A percentile compares a stretch with the other conserved stretches of the same genome.
phyloP scores from a whole-genome alignment of 2,113 vertebrate species.

The Zosterops japonicus region DNA sequence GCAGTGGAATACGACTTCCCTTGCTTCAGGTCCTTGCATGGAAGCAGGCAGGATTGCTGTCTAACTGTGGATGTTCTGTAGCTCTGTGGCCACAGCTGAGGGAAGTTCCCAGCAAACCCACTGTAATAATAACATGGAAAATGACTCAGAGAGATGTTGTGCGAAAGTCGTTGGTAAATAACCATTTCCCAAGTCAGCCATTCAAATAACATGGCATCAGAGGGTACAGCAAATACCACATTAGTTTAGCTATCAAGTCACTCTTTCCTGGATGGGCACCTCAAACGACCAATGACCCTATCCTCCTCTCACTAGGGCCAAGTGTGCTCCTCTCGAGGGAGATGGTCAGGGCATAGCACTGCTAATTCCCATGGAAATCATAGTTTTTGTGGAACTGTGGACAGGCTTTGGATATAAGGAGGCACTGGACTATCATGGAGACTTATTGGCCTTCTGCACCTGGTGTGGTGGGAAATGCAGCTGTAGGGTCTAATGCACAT shows the following conservation, averaged over 20 bases:
- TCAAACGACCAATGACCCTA: neutral
- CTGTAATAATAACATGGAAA: neutral
- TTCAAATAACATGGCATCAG: neutral
- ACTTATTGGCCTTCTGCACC: neutral
- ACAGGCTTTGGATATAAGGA: neutral
- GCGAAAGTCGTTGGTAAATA: neutral
- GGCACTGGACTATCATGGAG: neutral
- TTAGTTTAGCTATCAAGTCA: neutral
- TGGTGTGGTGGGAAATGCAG: neutral
- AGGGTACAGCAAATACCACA: neutral
- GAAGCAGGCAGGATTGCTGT: neutral
- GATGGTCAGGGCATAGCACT: neutral
- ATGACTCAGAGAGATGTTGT: neutral
- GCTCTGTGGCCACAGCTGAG: neutral
- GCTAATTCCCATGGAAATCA: neutral
- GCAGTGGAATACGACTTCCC: neutral
- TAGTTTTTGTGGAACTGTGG: neutral
- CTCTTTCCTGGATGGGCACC: neutral
- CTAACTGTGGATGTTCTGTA: neutral
- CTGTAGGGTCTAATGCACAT: accelerated
- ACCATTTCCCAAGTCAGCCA: neutral
- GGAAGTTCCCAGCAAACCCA: neutral
- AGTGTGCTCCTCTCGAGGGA: accelerated
- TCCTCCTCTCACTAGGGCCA: neutral
- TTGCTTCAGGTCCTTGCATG: neutral